Evolutionary conservation across 2,113 vertebrate genomes (phyloP).

Genomic region (Ochotona curzoniae): DNA sequence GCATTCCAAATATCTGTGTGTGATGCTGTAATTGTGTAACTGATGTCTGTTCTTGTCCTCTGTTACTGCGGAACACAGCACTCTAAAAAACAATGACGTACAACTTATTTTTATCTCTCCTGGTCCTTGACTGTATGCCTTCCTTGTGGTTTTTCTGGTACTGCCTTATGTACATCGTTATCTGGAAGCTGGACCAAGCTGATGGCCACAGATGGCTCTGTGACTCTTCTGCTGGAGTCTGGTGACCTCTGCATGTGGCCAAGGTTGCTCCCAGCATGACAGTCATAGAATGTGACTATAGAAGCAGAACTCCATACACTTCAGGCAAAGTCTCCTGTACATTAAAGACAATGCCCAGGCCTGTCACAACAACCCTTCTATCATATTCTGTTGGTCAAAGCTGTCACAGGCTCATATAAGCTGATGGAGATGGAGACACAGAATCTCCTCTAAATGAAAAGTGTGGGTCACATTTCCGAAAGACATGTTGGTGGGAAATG

Average conservation of each 20-base stretch:
- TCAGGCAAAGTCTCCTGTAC: not conserved
- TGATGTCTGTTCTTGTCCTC: not conserved
- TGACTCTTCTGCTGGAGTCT: not conserved
- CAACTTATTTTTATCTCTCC: not conserved
- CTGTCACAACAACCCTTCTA: not conserved
- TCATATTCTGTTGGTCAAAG: not conserved
- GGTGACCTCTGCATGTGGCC: not conserved
- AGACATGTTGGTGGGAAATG: fast-evolving
- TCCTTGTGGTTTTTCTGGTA: not conserved
- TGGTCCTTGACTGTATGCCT: not conserved
- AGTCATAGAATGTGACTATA: not conserved
- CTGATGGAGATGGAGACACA: not conserved
- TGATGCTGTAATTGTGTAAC: not conserved
- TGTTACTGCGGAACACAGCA: not conserved
- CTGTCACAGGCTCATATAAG: not conserved
- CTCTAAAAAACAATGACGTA: not conserved
- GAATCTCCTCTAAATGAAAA: not conserved
- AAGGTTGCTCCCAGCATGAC: not conserved
- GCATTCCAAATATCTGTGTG: not conserved
- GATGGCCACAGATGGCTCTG: not conserved
- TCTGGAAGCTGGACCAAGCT: not conserved
- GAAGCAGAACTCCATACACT: not conserved
- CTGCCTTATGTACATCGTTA: fast-evolving
- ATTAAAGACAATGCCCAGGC: not conserved
- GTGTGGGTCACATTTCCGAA: not conserved